Evolutionary conservation across 2,797 vertebrate genomes (phyloP).

Genomic region (Syndactyla subalaris): DNA sequence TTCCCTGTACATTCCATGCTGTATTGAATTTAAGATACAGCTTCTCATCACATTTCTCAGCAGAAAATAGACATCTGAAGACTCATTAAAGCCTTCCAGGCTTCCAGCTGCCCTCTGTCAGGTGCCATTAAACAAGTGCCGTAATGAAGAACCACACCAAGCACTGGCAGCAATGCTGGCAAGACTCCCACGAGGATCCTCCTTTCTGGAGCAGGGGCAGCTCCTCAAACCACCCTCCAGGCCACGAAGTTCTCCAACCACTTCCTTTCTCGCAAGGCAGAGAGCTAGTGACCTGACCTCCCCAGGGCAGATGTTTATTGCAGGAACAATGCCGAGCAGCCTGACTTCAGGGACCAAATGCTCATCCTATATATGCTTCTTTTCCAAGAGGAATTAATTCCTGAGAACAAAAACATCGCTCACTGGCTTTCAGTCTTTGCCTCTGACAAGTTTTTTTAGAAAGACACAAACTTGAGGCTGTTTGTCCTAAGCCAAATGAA

Average conservation of each 20-base stretch:
- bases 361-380: neutral
- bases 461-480: neutral
- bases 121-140: neutral
- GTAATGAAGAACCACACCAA: fast-evolving
- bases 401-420: neutral
- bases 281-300: fast-evolving
- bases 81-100: neutral
- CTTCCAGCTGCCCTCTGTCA: neutral
- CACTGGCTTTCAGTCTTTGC: neutral
- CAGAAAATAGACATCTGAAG: constrained; percentile 30
- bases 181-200: fast-evolving
- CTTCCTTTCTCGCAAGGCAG: neutral
- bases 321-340: neutral
- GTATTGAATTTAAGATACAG: constrained; percentile 32
- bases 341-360: neutral
- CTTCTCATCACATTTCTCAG: constrained; percentile 17
- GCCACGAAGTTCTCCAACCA: fast-evolving
- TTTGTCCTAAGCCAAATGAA: neutral
- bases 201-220: neutral
- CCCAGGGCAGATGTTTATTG: fast-evolving
- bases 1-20: constrained; percentile 15
- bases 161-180: fast-evolving
- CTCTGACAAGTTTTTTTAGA: neutral
- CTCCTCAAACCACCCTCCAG: neutral
- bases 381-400: neutral